A percentile compares a stretch with the other conserved stretches of the same genome.
Evolutionary conservation across 2,888 invertebrate species (phyloP).

Genomic region (Dasypogon diadema): DNA sequence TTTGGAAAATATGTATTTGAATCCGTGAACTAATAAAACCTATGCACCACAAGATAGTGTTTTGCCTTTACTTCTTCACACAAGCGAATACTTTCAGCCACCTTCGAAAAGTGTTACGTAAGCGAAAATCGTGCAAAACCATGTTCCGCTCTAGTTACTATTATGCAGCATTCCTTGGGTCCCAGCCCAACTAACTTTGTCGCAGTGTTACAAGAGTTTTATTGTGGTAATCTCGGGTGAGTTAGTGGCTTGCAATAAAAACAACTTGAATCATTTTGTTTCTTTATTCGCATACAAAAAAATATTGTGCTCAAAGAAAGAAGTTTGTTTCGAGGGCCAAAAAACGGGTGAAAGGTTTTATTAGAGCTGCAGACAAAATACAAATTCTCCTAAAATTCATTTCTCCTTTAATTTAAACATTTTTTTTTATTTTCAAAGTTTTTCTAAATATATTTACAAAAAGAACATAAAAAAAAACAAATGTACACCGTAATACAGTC

Average conservation of each 20-base stretch:
- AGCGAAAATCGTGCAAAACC: neutral
- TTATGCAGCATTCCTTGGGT: neutral
- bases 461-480: slow-evolving; percentile 23
- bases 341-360: slow-evolving; percentile 5
- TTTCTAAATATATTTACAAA: slow-evolving; percentile 39
- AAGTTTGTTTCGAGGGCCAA: neutral
- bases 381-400: slow-evolving; percentile 1
- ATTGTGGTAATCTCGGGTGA: no score
- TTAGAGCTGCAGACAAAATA: slow-evolving; percentile 12
- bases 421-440: slow-evolving; percentile 2
- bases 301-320: neutral
- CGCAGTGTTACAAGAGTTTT: no score
- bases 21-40: slow-evolving; percentile 28
- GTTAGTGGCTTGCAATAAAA: neutral
- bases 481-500: slow-evolving; percentile 39
- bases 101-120: neutral
- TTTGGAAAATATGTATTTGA: neutral
- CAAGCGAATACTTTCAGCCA: neutral
- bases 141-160: slow-evolving; percentile 23
- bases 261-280: neutral
- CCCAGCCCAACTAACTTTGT: no score
- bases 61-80: neutral
- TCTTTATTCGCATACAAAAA: neutral
- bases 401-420: slow-evolving; percentile 37
- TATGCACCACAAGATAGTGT: neutral